Conservation (phyloP, 2,113 vertebrate genomes). For the Merops nubicus region DNA sequence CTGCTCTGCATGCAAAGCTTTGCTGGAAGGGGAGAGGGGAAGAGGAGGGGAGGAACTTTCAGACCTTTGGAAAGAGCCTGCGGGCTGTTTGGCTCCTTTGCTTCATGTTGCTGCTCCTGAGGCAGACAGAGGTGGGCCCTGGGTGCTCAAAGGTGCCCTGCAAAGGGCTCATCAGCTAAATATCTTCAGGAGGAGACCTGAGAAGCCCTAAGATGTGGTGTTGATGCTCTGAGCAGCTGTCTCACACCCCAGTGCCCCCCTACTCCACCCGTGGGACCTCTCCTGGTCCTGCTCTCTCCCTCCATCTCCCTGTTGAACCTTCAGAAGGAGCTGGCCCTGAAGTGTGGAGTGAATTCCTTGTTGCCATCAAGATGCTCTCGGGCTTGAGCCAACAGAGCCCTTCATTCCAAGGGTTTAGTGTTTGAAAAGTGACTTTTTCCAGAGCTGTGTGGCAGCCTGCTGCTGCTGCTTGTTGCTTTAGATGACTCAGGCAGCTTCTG, state of each 20-base stretch:
- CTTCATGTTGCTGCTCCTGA: not conserved
- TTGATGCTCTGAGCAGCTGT: not conserved
- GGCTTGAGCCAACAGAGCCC: not conserved
- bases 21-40: slow-evolving; percentile 14
- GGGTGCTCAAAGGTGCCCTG: too few species aligned
- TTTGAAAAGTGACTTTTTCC: not conserved
- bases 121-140: not conserved
- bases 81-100: not conserved
- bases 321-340: not conserved
- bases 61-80: slow-evolving; percentile 25
- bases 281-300: not conserved
- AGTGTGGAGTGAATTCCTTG: not conserved
- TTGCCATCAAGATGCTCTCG: not conserved
- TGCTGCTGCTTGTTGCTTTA: not conserved
- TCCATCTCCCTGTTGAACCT: not conserved
- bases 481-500: slow-evolving; percentile 1
- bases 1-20: slow-evolving; percentile 46
- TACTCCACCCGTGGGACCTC: not conserved
- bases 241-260: not conserved
- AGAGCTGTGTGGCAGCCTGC: not conserved
- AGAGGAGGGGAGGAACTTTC: slow-evolving; percentile 8
- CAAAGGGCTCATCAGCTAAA: not conserved
- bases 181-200: not conserved
- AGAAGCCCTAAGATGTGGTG: not conserved
- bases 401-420: slow-evolving; percentile 1